Conservation (phyloP, 2,797 vertebrate genomes). For the Aldrovandia affinis region DNA sequence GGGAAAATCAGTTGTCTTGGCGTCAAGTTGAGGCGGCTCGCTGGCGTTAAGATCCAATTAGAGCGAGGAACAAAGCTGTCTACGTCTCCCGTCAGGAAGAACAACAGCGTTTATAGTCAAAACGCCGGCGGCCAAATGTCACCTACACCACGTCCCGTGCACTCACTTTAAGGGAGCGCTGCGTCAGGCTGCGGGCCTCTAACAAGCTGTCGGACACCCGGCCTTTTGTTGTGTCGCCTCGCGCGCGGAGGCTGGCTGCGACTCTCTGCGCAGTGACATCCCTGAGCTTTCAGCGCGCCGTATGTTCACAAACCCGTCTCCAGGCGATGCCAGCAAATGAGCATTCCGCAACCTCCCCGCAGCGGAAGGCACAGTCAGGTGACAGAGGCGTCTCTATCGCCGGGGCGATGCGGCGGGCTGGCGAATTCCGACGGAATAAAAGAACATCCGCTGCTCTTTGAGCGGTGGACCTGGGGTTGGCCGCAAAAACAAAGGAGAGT, state of each 20-base stretch:
- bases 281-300: neutral
- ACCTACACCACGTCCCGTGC: neutral
- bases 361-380: neutral
- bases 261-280: neutral
- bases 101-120: neutral
- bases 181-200: neutral
- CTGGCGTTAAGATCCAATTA: conserved; percentile 21
- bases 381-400: neutral
- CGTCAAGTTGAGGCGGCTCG: neutral
- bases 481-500: too few relatives aligned
- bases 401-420: neutral
- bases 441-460: neutral
- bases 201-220: neutral
- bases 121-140: neutral
- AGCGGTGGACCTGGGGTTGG: neutral
- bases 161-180: neutral
- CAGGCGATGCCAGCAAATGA: neutral
- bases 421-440: neutral
- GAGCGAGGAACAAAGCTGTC: conserved; percentile 9
- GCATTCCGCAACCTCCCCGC: too few relatives aligned
- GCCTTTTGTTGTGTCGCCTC: neutral
- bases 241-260: neutral
- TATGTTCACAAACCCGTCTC: neutral
- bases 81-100: conserved; percentile 6
- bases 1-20: neutral